Evolutionary conservation across 2,113 vertebrate species (phyloP), one percentile per base, ranked within the genome.

Genomic region (Paratilapia polleni): DNA sequence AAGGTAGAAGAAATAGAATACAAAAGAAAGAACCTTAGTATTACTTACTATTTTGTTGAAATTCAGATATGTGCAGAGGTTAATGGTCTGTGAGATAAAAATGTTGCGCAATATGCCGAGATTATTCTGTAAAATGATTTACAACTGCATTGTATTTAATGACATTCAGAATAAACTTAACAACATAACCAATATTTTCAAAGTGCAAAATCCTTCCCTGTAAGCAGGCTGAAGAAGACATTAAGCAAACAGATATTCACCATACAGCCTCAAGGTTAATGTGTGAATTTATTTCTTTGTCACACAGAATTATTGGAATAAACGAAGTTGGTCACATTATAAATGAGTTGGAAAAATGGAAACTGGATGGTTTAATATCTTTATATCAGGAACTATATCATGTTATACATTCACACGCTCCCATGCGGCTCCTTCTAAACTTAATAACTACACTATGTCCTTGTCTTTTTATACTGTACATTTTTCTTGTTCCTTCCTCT

Each of bases 191-290:
- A 68, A 59, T 34, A 78, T 76, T 62, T 20, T 73, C 5, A 75
- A 76, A 81, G 22, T 60, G 47, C 9, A 80, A 47, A 76, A 91
- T 60, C 26, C 38, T 31, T 43, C 52, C 10, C 34, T 74, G 47
- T 19, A 49, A 70, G 24, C 58, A 64, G 36, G 62, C 73, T n/a
- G 20, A 41, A 88, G 26, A n/a, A 79, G 58, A 84, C 31, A 78
- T 78, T 73, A 66, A 68, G n/a, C 28, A 82, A 82, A 47, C 19
- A 68, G 22, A 83, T 64, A 58, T 31, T 58, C 41, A 86, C 73
- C 63, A 52, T 61, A n/a, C 17, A 83, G 74, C 49, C 13, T 79
- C 78, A 78, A 87, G 68, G 84, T 85, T 76, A 85, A 83, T 79
- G 31, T 41, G 4, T 49, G 34, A 26, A 78, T 84, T 68, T 70